Base-by-base conservation (phyloP, 2,797 vertebrate genomes). In the Lagorchestes hirsutus region DNA sequence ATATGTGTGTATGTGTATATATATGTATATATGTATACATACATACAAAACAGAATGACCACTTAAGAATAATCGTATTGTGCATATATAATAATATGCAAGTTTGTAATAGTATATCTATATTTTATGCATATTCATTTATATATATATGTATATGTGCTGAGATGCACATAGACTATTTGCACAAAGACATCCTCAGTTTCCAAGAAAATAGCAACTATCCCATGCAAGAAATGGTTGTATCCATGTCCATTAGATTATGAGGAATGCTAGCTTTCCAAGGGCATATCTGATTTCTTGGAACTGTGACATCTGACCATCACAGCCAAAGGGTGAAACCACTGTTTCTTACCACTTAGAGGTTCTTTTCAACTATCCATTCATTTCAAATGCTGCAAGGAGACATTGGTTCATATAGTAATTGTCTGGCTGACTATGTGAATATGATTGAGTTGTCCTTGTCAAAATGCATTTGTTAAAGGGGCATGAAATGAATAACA, bases 401-500 rank as follows among this genome's bases (percentile, higher is more conserved):
- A 87, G 74, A 91, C 97, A 95, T 90, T 82, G 96, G 50, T 1
- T 0, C 74, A 46, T 96, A 74, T 0, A 97, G 62, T 93, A 96
- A 91, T 54, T 96, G 55, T 96, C 93, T 40, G 93, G 29, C 62
- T 57, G 93, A 46, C 93, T 59, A 29, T 58, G 2, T 96, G 96
- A 31, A 1, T 50, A 94, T 95, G 57, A 96, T 10, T 24, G 91
- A 97, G 95, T 34, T 96, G 55, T 40, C 90, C 82, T 91, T 92
- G 92, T 52, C 5, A 97, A 91, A 92, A 94, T 93, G 90, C 82
- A 97, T 96, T 96, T 91, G 2, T 92, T 96, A 92, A 94, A 93
- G 97, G 97, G 74, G 57, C 54, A 92, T 14, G 74, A 98, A 97
- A 94, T 90, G 55, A 90, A 62, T 62, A 95, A 50, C 90, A 90